Conservation (phyloP, 1,140 invertebrate genomes). For the Lithobius niger region DNA sequence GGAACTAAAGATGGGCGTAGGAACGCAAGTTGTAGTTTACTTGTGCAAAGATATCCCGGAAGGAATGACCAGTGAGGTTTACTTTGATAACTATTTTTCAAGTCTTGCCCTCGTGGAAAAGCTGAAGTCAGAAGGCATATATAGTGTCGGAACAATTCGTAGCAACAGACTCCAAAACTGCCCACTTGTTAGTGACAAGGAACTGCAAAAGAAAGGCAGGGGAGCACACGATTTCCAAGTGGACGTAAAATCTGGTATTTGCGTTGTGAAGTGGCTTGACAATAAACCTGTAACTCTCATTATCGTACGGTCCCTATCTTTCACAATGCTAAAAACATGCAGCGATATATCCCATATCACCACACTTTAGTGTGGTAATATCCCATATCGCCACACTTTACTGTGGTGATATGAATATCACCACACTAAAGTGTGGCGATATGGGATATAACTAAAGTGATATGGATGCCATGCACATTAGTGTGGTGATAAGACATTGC, state of each 20-base stretch:
- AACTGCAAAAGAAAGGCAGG: background rate
- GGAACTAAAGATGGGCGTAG: background rate
- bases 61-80: background rate
- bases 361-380: too few relatives aligned
- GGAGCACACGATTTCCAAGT: background rate
- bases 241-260: background rate
- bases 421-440: too few relatives aligned
- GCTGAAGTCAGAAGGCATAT: background rate
- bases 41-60: background rate
- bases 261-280: background rate
- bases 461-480: too few relatives aligned
- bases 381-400: too few relatives aligned
- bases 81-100: background rate
- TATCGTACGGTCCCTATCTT: too few relatives aligned
- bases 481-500: too few relatives aligned
- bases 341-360: too few relatives aligned
- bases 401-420: too few relatives aligned
- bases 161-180: too few relatives aligned
- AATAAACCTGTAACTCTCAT: background rate
- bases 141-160: background rate
- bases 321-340: too few relatives aligned
- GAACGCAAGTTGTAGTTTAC: background rate
- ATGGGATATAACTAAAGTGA: too few relatives aligned
- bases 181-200: background rate
- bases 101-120: background rate